phyloP scores from a whole-genome alignment of 1,140 invertebrate species.

The Lordiphosa collinella region DNA sequence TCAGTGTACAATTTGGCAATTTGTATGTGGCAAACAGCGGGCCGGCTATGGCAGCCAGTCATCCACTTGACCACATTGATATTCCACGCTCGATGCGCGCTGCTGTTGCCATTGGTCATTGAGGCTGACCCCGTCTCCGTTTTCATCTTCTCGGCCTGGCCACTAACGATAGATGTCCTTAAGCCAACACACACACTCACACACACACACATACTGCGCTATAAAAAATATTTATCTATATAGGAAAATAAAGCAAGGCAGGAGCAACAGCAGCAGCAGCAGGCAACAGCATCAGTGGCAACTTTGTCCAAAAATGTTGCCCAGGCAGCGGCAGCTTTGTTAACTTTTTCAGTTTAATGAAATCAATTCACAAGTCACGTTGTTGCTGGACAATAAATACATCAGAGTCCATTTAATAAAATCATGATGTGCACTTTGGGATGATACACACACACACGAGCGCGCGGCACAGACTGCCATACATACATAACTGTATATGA shows the following conservation, averaged over 20 bases:
- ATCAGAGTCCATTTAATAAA: constrained; percentile 80
- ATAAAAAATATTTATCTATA: constrained; percentile 67
- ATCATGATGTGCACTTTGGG: constrained; percentile 79
- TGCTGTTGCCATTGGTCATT: constrained; percentile 72
- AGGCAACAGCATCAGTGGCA: constrained; percentile 16
- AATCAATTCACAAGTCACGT: constrained; percentile 80
- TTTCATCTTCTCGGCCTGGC: constrained; percentile 22
- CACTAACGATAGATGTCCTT: constrained; percentile 72
- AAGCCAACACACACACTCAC: constrained; percentile 54
- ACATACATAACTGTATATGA: constrained; percentile 21
- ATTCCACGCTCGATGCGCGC: constrained; percentile 60
- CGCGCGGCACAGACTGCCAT: constrained; percentile 5
- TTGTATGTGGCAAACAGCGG: constrained; percentile 46
- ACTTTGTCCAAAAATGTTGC: constrained; percentile 62
- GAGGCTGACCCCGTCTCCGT: constrained; percentile 36
- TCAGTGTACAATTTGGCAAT: constrained; percentile 55
- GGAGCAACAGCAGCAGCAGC: too few relatives aligned
- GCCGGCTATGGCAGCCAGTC: constrained; percentile 28
- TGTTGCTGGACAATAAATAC: constrained; percentile 79
- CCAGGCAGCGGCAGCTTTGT: constrained; percentile 52
- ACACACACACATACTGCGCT: constrained; percentile 20
- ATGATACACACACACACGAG: constrained; percentile 43
- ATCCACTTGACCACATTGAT: constrained; percentile 65
- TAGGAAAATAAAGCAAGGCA: constrained; percentile 45
- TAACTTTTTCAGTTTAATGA: constrained; percentile 79